Evolutionary conservation across 1,140 invertebrate genomes (phyloP).

Genomic region (Anastrepha obliqua): DNA sequence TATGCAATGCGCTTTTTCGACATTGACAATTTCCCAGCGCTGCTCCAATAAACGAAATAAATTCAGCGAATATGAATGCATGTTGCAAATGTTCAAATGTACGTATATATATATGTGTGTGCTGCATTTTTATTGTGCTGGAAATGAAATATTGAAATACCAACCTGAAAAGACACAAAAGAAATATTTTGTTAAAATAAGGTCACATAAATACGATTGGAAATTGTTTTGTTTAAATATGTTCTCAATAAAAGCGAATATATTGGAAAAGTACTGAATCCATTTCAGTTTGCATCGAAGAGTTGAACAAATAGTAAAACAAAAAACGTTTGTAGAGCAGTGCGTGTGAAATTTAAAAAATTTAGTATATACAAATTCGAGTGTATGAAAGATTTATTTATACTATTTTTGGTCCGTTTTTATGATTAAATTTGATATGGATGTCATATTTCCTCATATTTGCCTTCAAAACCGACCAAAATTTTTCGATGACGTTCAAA

Average conservation of each 20-base stretch:
- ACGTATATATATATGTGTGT: not conserved
- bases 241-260: conserved; percentile 4
- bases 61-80: not conserved
- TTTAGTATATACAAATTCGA: too few relatives aligned
- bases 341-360: too few relatives aligned
- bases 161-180: conserved; percentile 39
- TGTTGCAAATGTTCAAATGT: too few relatives aligned
- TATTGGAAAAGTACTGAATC: not conserved
- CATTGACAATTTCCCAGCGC: conserved; percentile 13
- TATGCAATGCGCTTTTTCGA: conserved; percentile 21
- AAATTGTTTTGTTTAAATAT: conserved; percentile 14
- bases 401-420: too few relatives aligned
- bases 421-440: too few relatives aligned
- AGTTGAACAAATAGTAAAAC: not conserved
- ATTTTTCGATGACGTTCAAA: too few relatives aligned
- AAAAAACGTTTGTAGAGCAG: too few relatives aligned
- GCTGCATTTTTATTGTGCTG: not conserved
- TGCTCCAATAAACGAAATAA: not conserved
- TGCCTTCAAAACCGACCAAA: too few relatives aligned
- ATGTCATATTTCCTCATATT: too few relatives aligned
- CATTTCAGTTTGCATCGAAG: not conserved
- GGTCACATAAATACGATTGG: not conserved
- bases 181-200: conserved; percentile 7
- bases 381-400: too few relatives aligned
- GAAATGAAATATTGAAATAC: conserved; percentile 12